Base-by-base conservation (phyloP, 2,888 invertebrate genomes). In the Drosophila subquinaria region DNA sequence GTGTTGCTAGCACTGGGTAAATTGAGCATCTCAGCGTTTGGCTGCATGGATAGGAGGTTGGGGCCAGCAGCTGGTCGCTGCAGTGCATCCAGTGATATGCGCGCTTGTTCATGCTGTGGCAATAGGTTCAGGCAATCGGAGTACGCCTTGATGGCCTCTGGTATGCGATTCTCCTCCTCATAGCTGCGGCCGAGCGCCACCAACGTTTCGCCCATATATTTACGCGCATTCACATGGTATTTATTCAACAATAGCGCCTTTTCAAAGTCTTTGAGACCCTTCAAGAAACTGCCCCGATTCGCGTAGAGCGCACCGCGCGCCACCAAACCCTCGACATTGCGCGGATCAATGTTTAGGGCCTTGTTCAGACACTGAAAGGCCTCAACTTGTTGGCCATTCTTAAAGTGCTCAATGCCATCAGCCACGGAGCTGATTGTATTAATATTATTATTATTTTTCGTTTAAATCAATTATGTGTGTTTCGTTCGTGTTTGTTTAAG, bases 371-470 rank as follows among this genome's bases (percentile, higher is more conserved):
- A 97, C 92, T 98, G 98, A 93, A 98, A 97, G 40, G 98, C 98
- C 94, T 99, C 98, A 0, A 97, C 96, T 92, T 97, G 97, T 84
- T 97, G 95, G 48, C 98, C 98, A 50, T 96, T 96, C 93, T 98
- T 98, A 93, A 98, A 98, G 93, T 97, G 97, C 90, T 97, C 96
- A 88, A 98, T 98, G 27, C 98, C 98, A 93, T 98, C 97, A n/a
- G 98, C 97, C 27, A 98, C 98, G 91, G 96, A 96, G 69, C 93
- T 93, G 83, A 80, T 48, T 40, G 40, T 36, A 11, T 35, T 36
- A n/a, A n/a, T n/a, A 11, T 35, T 23, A 23, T 35, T 43, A 17
- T 17, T 17, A 17, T 17, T 48, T 43, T 5, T 17, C 35, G 9
- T 53, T 11, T 35, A 3, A 36, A 10, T 56, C 23, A 15, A 40